Base-by-base conservation (phyloP, 2,797 vertebrate species). In the Leptoclinus maculatus region DNA sequence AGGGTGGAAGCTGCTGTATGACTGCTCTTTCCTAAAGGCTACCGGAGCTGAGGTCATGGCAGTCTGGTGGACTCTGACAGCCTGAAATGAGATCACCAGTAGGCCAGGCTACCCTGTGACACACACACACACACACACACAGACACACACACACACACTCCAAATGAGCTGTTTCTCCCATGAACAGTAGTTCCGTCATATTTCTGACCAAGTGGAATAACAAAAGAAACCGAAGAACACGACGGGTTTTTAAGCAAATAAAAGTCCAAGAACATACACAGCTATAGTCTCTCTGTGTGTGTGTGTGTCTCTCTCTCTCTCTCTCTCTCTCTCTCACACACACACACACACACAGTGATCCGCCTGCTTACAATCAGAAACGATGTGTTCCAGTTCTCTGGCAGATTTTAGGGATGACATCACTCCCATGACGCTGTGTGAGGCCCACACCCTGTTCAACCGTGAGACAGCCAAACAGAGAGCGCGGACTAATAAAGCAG, bases 381-480 rank as follows among this genome's bases (percentile, higher is more conserved):
- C 72, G 56, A 88, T 84, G 78, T 88, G 87, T 91, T 92, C 86
- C 89, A 89, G 78, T 66, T 85, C 83, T 88, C 74, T 88, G 89
- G 89, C 86, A 90, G 82, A 78, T 87, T 85, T 87, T 59, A 66
- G 32, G 71, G 59, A 92, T 95, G 90, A 94, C 91, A 89, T 95
- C 93, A 94, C 83, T 89, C 88, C 78, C 86, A 63, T 58, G 83
- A 90, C 79, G 51, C 76, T 25, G 66, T 84, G 80, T 78, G 79
- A 88, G 87, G 85, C 83, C 91, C 87, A 91, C 91, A 73, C 90
- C 92, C 90, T 76, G 69, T 74, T 76, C 67, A 74, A 66, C 76
- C 66, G 76, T 77, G 73, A 63, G 66, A 79, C 4, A 2, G 43
- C 41, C 56, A 27, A 25, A 59, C 80, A 58, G 66, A 51, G 45